Percentiles rank a stretch among this genome's conserved stretches.
Conservation (phyloP, 1,140 invertebrate genomes). For the Proctacanthus coquilletti region DNA sequence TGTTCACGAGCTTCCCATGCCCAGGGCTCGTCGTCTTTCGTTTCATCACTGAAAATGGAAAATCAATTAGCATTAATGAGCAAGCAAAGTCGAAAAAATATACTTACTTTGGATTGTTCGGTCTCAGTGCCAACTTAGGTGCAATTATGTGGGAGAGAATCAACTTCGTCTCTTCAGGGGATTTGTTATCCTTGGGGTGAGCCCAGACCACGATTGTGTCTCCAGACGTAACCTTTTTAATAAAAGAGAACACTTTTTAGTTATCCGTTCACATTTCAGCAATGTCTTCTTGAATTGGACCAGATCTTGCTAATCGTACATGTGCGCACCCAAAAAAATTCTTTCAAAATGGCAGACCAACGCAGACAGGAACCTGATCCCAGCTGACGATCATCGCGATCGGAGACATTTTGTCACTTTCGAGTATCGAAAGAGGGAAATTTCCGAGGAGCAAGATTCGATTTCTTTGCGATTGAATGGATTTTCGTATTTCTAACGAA, state of each 20-base stretch:
- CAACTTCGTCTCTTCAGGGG: conserved; percentile 81
- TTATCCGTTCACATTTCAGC: too few species aligned
- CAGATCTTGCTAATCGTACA: too few species aligned
- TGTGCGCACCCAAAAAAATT: too few species aligned
- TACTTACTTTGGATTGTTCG: conserved; percentile 42
- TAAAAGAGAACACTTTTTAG: background rate
- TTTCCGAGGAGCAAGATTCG: too few species aligned
- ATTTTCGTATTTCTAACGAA: too few species aligned
- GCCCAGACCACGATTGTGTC: conserved; percentile 79
- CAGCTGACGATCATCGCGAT: too few species aligned
- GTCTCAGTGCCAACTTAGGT: conserved; percentile 73
- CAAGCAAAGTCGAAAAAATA: conserved; percentile 4
- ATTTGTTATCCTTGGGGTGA: conserved; percentile 54
- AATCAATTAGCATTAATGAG: conserved; percentile 1
- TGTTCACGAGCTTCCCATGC: conserved; percentile 95
- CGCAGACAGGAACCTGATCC: too few species aligned
- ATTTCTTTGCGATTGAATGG: too few species aligned
- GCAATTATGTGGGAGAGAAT: conserved; percentile 81
- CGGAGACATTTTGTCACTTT: too few species aligned
- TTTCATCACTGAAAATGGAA: conserved; percentile 39
- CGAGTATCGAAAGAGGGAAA: too few species aligned
- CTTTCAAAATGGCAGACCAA: too few species aligned
- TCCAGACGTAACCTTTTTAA: conserved; percentile 64
- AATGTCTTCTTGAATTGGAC: too few species aligned
- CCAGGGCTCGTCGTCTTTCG: conserved; percentile 85